Base-by-base conservation (phyloP, 2,113 vertebrate genomes). In the Ptyas mucosa region DNA sequence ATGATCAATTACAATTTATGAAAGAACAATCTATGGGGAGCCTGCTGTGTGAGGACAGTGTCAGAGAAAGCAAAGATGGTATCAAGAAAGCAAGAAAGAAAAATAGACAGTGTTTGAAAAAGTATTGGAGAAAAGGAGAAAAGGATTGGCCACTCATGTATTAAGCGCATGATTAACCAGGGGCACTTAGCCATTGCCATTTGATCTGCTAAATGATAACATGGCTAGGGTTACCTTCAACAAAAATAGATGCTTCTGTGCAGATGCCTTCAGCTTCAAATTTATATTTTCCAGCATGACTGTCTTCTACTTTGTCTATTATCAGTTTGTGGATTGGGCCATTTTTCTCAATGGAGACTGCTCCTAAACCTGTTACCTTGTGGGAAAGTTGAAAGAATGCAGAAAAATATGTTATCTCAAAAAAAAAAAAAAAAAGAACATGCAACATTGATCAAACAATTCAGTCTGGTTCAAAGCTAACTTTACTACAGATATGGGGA, bases 221-320 rank as follows among this genome's bases (percentile, higher is more conserved):
- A 93, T 85, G 29, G 91, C 54, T 4, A 91, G 26, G 94, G 95
- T 96, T 92, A 96, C 97, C 97, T 96, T 97, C 96, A 89, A 97
- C 92, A 95, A 97, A 96, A 95, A 97, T 20, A 0, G 94, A 94
- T 93, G 95, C 97, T 93, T 96, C 96, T 8, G 96, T 97, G 95
- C 95, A 96, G 5, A 95, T 20, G 51, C 95, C 96, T 88, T 98
- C 98, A 4, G 97, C 98, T 93, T 98, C 98, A 96, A 98, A 99
- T 90, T 96, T 96, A 94, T 98, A 98, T 95, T 97, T 99, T 91
- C 98, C 98, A 69, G 97, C 93, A 92, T 98, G 97, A 1, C 97
- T 96, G 26, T 98, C 98, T 89, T 97, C 97, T 46, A 96, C 98
- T 2, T 96, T 97, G 93, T 96, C 94, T 53, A 99, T 95, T 8